A percentile compares a stretch with the other conserved stretches of the same genome.
Conservation (phyloP, 2,888 invertebrate species). For the Pseudococcus jackbeardsleyi region DNA sequence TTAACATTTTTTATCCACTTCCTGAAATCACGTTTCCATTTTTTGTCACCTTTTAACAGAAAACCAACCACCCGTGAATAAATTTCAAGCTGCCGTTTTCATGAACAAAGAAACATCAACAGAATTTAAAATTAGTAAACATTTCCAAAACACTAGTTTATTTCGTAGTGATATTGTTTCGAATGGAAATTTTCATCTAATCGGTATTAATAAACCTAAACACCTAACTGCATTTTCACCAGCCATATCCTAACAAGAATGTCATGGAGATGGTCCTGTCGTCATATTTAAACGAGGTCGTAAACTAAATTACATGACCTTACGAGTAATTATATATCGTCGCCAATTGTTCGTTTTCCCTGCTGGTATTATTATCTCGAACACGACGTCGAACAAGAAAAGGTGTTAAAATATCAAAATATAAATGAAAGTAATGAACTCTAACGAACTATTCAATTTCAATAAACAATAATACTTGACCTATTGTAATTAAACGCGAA, state of each 20-base stretch:
- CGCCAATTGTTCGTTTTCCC: conserved; percentile 49
- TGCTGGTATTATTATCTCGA: conserved; percentile 46
- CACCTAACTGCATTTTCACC: neutral
- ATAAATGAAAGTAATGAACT: conserved; percentile 54
- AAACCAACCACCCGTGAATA: too few species aligned
- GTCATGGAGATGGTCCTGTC: neutral
- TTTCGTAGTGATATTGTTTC: too few species aligned
- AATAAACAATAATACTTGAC: conserved; percentile 45
- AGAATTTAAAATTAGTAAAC: too few species aligned
- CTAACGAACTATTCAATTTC: conserved; percentile 50
- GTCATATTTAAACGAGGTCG: conserved; percentile 37
- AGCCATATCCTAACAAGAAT: neutral
- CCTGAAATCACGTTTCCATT: too few species aligned
- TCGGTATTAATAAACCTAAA: too few species aligned
- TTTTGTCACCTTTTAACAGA: too few species aligned
- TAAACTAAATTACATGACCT: conserved; percentile 52
- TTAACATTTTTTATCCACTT: too few species aligned
- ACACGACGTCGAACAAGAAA: conserved; percentile 26
- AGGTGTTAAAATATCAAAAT: conserved; percentile 52
- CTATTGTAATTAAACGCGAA: conserved; percentile 25
- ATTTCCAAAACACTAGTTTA: too few species aligned
- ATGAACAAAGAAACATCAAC: too few species aligned
- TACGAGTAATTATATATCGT: conserved; percentile 35
- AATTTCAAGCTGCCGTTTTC: too few species aligned
- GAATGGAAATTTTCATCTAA: too few species aligned